A percentile compares a stretch with the other conserved stretches of the same genome.
Evolutionary conservation across 2,113 vertebrate species (phyloP).

Genomic region (Scopus umbretta): DNA sequence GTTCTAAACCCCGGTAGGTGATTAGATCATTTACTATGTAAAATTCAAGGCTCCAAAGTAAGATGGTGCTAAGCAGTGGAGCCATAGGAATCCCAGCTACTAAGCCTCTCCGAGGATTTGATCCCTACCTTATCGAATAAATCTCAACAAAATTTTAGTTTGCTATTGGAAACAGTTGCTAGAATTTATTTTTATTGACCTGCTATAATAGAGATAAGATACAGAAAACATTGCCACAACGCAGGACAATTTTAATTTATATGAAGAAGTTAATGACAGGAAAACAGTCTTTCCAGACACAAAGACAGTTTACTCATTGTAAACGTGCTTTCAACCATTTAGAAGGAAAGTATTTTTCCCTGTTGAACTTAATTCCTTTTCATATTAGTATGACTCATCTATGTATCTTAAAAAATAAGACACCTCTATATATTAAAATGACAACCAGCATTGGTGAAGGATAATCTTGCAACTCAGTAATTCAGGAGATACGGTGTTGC

Average conservation of each 20-base stretch:
- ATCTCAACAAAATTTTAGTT: conserved; percentile 4
- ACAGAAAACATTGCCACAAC: background rate
- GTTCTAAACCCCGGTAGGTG: conserved; percentile 21
- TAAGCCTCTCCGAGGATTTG: background rate
- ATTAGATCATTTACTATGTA: conserved; percentile 61
- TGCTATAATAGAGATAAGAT: conserved; percentile 8
- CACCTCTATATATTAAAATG: background rate
- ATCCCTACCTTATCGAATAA: background rate
- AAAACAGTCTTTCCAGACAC: background rate
- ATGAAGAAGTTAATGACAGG: background rate
- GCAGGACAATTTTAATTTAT: conserved; percentile 2
- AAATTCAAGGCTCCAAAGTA: background rate
- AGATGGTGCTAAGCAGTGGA: background rate
- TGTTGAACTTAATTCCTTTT: background rate
- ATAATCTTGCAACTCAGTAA: background rate
- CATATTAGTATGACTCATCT: background rate
- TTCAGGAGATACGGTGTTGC: background rate
- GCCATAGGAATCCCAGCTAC: background rate
- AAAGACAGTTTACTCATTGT: background rate
- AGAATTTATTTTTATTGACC: background rate
- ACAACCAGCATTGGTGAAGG: background rate
- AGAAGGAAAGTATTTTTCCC: background rate
- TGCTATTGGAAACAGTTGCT: background rate
- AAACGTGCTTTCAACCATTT: background rate
- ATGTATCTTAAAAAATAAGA: background rate